These are phyloP conservation scores for Drosophila watanabei DNA, from an alignment of 1,140 invertebrate species.

Conservation along the genomic window DNA sequence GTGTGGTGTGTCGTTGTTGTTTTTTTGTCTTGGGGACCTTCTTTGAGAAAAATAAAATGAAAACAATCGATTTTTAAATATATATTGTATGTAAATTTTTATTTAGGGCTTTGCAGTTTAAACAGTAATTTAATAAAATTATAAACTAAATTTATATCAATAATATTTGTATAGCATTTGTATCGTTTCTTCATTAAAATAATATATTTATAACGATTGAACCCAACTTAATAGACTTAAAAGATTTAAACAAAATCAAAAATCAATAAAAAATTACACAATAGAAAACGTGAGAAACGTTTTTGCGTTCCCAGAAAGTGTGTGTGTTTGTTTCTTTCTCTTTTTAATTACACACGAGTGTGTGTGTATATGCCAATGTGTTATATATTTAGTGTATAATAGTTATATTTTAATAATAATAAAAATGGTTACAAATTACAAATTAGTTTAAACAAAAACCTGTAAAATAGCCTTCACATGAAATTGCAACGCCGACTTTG, in stretches of 20 bases:
- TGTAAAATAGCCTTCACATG: constrained; percentile 84
- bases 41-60: constrained; percentile 23
- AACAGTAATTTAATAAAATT: constrained; percentile 82
- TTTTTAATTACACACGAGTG: constrained; percentile 13
- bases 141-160: constrained; percentile 69
- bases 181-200: constrained; percentile 58
- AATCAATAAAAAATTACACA: constrained; percentile 75
- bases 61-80: constrained; percentile 39
- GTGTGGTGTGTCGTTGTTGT: constrained; percentile 58
- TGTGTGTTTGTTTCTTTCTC: neutral
- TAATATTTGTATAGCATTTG: constrained; percentile 76
- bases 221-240: constrained; percentile 74
- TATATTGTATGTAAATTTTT: constrained; percentile 79
- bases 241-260: constrained; percentile 64
- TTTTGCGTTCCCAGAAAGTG: constrained; percentile 40
- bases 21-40: neutral
- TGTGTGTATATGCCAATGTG: constrained; percentile 37
- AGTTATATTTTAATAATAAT: constrained; percentile 28
- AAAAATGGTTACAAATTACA: constrained; percentile 65
- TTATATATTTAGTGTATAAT: constrained; percentile 32
- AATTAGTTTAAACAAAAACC: constrained; percentile 83
- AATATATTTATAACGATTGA: constrained; percentile 80
- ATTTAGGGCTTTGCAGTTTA: constrained; percentile 72
- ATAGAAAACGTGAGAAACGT: constrained; percentile 61
- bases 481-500: constrained; percentile 62